Conservation (phyloP, 2,888 invertebrate species). For the Tenthredo notha region DNA sequence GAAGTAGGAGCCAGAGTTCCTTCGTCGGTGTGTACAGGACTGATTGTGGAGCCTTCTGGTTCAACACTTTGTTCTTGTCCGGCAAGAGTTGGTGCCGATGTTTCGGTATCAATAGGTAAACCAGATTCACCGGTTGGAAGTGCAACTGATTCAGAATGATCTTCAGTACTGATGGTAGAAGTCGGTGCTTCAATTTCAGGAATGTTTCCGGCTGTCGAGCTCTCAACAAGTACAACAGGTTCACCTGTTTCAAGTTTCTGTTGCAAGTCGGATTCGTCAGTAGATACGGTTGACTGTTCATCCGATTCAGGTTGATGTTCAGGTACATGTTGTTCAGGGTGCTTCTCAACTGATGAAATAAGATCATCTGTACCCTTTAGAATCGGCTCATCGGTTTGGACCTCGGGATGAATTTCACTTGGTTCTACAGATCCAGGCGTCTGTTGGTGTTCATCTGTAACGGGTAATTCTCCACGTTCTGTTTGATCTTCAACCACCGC, state of each 20-base stretch:
- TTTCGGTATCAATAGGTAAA: not conserved
- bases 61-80: slow-evolving; percentile 4
- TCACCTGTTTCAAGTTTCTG: slow-evolving; percentile 29
- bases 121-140: slow-evolving; percentile 1
- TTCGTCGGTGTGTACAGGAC: not conserved
- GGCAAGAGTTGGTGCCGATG: not conserved
- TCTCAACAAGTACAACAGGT: not conserved
- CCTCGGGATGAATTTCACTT: slow-evolving; percentile 54
- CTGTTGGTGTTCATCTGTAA: slow-evolving; percentile 50
- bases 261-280: slow-evolving; percentile 46
- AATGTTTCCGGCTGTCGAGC: not conserved
- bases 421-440: slow-evolving; percentile 31
- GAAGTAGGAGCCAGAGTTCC: not conserved
- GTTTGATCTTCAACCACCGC: slow-evolving; percentile 45
- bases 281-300: slow-evolving; percentile 33
- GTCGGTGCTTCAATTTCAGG: not conserved
- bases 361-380: slow-evolving; percentile 29
- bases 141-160: not conserved
- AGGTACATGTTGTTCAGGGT: slow-evolving; percentile 69
- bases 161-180: not conserved
- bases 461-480: slow-evolving; percentile 53
- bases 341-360: slow-evolving; percentile 57
- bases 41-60: slow-evolving; percentile 7
- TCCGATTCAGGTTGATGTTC: slow-evolving; percentile 32
- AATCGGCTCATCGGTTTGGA: slow-evolving; percentile 49